phyloP scores from a whole-genome alignment of 53 echinoderm and acorn worm species.

The Paelopatides confundens region DNA sequence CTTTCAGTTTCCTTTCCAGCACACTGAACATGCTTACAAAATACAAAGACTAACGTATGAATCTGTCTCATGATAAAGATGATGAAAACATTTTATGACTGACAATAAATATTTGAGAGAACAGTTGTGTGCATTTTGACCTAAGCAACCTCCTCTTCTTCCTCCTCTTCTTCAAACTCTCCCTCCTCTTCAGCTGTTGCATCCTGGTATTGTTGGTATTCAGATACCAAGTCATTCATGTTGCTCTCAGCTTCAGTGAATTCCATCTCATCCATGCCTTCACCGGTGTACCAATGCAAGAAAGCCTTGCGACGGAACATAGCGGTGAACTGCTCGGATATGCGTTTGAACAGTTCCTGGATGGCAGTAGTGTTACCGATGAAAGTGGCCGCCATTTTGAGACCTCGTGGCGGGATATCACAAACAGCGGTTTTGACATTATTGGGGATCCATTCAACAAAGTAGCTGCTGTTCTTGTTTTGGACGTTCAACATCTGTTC shows the following conservation, averaged over 20 bases:
- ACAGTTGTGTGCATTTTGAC: background rate
- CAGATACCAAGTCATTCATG: constrained; percentile 88
- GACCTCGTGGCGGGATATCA: constrained; percentile 78
- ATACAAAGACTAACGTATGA: background rate
- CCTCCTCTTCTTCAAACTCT: constrained; percentile 44
- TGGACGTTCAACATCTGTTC: constrained; percentile 82
- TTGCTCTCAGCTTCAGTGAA: constrained; percentile 86
- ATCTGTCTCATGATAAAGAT: background rate
- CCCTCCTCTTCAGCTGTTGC: constrained; percentile 91
- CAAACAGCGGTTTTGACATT: constrained; percentile 79
- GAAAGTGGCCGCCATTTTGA: constrained; percentile 89
- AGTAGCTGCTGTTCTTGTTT: constrained; percentile 82
- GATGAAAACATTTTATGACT: background rate
- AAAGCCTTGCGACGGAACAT: constrained; percentile 91
- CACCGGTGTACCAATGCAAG: constrained; percentile 88
- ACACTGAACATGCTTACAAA: background rate
- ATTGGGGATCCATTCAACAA: constrained; percentile 78
- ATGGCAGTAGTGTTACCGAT: constrained; percentile 95
- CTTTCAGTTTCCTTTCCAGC: background rate
- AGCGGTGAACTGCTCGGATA: constrained; percentile 74
- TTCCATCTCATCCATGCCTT: constrained; percentile 89
- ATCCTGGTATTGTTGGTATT: constrained; percentile 90
- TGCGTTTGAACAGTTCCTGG: constrained; percentile 94
- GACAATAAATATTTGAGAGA: background rate
- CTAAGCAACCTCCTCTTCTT: background rate